These are phyloP conservation scores for Sebastes taczanowskii DNA, from an alignment of 2,797 vertebrate genomes.

Conservation along the genomic window DNA sequence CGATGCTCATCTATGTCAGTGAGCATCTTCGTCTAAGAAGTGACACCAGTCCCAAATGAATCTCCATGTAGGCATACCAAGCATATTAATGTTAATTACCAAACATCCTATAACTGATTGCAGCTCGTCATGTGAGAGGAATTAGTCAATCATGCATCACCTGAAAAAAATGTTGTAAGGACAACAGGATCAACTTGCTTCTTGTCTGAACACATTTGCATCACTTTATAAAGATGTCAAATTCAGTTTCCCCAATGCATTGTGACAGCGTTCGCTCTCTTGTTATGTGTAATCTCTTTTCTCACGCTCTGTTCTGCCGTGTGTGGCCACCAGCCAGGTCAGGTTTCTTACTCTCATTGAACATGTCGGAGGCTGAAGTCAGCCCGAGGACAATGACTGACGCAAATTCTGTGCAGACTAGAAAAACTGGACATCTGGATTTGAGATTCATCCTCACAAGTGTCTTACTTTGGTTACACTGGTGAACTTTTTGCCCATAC, in stretches of 20 bases:
- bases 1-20: neutral
- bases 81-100: neutral
- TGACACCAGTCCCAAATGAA: neutral
- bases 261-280: constrained; percentile 48
- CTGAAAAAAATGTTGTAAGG: neutral
- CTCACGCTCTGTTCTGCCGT: constrained; percentile 60
- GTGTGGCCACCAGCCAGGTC: constrained; percentile 52
- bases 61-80: neutral
- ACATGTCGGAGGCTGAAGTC: constrained; percentile 30
- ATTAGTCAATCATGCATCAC: constrained; percentile 51
- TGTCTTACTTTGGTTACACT: neutral
- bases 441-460: neutral
- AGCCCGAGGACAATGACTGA: constrained; percentile 33
- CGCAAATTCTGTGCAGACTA: constrained; percentile 2
- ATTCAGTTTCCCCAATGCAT: constrained; percentile 33
- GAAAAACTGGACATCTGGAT: neutral
- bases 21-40: neutral
- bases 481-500: neutral
- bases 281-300: constrained; percentile 60
- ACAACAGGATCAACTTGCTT: constrained; percentile 39
- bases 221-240: constrained; percentile 22
- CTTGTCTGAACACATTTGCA: constrained; percentile 13
- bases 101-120: neutral
- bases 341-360: constrained; percentile 55
- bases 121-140: constrained; percentile 52